Conservation (phyloP, 2,888 invertebrate genomes). For the Diploptera punctata region DNA sequence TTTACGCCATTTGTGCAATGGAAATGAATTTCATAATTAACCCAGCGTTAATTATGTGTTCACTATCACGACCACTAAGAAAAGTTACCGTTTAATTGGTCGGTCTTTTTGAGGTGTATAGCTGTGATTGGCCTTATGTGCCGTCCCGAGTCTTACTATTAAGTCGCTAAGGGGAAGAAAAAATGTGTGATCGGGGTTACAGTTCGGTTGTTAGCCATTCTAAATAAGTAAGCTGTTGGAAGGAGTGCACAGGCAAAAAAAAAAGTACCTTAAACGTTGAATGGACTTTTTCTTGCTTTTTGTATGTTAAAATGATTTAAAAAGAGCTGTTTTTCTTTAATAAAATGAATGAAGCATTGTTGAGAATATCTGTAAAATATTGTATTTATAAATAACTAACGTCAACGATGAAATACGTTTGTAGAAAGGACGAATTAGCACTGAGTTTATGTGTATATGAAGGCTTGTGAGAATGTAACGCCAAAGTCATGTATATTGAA, state of each 20-base stretch:
- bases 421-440: not conserved
- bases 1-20: conserved; percentile 18
- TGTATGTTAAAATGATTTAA: conserved; percentile 26
- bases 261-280: conserved; percentile 20
- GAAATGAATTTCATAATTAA: conserved; percentile 7
- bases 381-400: conserved; percentile 18
- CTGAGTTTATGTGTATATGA: not conserved
- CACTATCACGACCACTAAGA: not conserved
- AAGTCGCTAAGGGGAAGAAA: not conserved
- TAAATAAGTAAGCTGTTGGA: conserved; percentile 16
- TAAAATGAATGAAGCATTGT: conserved; percentile 11
- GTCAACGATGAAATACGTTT: conserved; percentile 9
- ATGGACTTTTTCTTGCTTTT: conserved; percentile 13
- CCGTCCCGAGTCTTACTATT: conserved; percentile 20
- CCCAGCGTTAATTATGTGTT: not conserved
- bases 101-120: conserved; percentile 13
- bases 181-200: not conserved
- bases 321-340: conserved; percentile 28
- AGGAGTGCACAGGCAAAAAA: conserved; percentile 8
- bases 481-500: conserved; percentile 21
- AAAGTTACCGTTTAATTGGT: not conserved
- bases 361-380: conserved; percentile 12
- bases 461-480: conserved; percentile 29
- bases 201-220: not conserved
- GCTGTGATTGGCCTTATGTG: conserved; percentile 32